These are phyloP conservation scores for Albula goreensis DNA, from an alignment of 2,113 vertebrate genomes.

Conservation along the genomic window DNA sequence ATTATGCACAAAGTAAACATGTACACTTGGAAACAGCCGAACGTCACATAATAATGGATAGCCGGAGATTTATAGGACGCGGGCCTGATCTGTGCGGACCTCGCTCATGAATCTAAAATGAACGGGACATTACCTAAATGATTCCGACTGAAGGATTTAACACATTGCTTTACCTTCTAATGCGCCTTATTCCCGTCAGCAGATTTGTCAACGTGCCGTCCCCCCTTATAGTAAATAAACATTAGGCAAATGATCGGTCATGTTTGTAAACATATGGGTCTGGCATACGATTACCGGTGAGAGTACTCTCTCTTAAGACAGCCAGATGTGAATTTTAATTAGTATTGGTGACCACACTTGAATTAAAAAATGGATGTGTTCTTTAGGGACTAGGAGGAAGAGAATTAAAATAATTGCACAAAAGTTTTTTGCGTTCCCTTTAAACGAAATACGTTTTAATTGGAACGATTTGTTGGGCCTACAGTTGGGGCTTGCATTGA, in stretches of 20 bases:
- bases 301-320: conserved; percentile 63
- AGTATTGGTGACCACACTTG: conserved; percentile 37
- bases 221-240: conserved; percentile 79
- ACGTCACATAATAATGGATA: conserved; percentile 75
- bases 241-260: conserved; percentile 74
- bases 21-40: conserved; percentile 72
- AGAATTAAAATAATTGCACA: background rate
- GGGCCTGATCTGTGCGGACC: conserved; percentile 72
- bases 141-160: conserved; percentile 82
- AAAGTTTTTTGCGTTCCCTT: background rate
- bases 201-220: conserved; percentile 80
- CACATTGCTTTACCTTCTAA: conserved; percentile 74
- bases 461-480: conserved; percentile 21
- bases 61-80: conserved; percentile 76
- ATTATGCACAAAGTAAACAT: conserved; percentile 80
- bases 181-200: conserved; percentile 77
- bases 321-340: conserved; percentile 59
- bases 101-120: conserved; percentile 83
- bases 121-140: conserved; percentile 87
- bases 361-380: conserved; percentile 5
- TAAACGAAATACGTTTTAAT: conserved; percentile 26
- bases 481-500: conserved; percentile 11
- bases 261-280: conserved; percentile 74
- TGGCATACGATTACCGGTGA: conserved; percentile 63
- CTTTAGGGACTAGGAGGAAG: background rate